Conservation (phyloP, 2,888 invertebrate genomes). For the Imbricaverruca yamaguchii region DNA sequence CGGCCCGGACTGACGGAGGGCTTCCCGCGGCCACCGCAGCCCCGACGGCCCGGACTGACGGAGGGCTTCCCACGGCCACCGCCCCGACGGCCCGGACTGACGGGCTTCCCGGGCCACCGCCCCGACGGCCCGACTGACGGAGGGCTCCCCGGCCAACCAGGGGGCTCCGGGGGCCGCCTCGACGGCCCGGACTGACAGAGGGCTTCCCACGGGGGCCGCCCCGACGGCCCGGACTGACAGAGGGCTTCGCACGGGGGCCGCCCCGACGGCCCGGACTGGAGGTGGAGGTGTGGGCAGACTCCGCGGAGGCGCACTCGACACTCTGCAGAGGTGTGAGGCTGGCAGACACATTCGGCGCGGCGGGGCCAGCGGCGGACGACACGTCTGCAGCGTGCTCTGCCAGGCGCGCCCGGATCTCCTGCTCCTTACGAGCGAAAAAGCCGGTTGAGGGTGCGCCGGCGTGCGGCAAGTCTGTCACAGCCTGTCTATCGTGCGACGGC, state of each 20-base stretch:
- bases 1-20: background rate
- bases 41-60: background rate
- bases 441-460: background rate
- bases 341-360: background rate
- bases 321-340: too few relatives aligned
- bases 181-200: background rate
- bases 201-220: background rate
- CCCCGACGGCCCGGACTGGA: background rate
- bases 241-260: background rate
- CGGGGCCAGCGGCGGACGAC: background rate
- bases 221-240: background rate
- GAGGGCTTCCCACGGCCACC: background rate
- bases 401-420: background rate
- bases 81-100: background rate
- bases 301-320: background rate
- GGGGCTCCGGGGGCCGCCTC: background rate
- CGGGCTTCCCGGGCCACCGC: background rate
- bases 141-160: too few relatives aligned
- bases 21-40: too few relatives aligned
- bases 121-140: background rate
- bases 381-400: background rate
- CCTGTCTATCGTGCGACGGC: background rate
- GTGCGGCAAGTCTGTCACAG: background rate
- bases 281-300: background rate
- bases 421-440: conserved; percentile 1